Percentiles rank a stretch among this genome's conserved stretches.
Evolutionary conservation across 2,888 invertebrate species (phyloP).

Genomic region (Agrypnus murinus): DNA sequence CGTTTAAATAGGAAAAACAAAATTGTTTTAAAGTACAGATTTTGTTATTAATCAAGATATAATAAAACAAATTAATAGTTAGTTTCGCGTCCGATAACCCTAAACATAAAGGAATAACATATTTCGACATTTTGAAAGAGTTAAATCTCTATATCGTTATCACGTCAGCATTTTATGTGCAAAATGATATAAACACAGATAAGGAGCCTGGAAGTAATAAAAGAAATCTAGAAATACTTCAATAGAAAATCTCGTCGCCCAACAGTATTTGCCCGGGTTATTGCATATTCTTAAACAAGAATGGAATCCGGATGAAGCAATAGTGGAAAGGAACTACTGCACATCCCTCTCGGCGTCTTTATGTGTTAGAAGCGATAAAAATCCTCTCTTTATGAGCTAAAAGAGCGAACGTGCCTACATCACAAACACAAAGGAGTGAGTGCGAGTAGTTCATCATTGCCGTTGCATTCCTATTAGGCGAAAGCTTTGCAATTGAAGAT

Average conservation of each 20-base stretch:
- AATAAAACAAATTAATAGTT: too few relatives aligned
- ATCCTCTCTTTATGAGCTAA: constrained; percentile 27
- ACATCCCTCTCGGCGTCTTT: constrained; percentile 30
- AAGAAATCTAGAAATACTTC: neutral
- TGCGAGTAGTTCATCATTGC: constrained; percentile 34
- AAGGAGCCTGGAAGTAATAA: too few relatives aligned
- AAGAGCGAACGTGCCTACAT: constrained; percentile 29
- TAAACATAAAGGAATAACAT: too few relatives aligned
- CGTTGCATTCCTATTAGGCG: constrained; percentile 40
- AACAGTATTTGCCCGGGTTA: constrained; percentile 20
- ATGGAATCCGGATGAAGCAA: constrained; percentile 49
- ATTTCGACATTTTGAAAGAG: too few relatives aligned
- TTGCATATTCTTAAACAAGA: constrained; percentile 35
- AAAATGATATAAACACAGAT: too few relatives aligned
- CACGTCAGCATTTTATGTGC: too few relatives aligned
- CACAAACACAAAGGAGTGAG: constrained; percentile 19
- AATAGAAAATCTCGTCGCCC: constrained; percentile 14
- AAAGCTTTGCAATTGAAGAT: constrained; percentile 28
- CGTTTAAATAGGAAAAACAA: too few relatives aligned
- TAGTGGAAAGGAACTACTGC: constrained; percentile 52
- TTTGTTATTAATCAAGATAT: too few relatives aligned
- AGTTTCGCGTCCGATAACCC: too few relatives aligned
- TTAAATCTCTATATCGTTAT: too few relatives aligned
- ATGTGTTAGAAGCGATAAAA: constrained; percentile 30
- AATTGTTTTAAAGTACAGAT: too few relatives aligned